phyloP scores from a whole-genome alignment of 2,888 invertebrate species.

The Drosophila subquinaria region DNA sequence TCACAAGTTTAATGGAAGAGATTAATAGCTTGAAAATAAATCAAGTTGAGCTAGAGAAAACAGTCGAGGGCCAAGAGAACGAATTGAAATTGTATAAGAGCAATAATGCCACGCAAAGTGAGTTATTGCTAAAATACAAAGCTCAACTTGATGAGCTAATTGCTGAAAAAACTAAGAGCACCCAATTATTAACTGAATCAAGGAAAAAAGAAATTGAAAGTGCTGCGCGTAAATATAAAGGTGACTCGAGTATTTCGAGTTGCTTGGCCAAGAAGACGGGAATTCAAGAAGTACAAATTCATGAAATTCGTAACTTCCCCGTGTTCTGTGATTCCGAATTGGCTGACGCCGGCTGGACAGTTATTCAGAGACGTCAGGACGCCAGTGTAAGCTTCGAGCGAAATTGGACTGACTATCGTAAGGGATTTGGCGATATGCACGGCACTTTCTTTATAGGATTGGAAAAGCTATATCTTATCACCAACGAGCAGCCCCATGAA shows the following conservation, averaged over 20 bases:
- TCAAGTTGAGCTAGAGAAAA: not conserved
- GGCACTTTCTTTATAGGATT: conserved; percentile 28
- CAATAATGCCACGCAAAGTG: not conserved
- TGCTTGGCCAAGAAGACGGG: not conserved
- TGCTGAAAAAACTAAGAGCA: not conserved
- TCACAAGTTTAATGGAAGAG: not conserved
- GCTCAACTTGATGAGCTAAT: not conserved
- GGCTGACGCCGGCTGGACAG: conserved; percentile 17
- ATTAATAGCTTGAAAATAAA: not conserved
- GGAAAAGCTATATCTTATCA: conserved; percentile 21
- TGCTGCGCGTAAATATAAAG: not conserved
- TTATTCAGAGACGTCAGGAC: conserved; percentile 32
- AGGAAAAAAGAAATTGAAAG: not conserved
- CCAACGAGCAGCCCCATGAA: conserved; percentile 20
- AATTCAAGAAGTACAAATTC: not conserved
- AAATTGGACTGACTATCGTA: conserved; percentile 10
- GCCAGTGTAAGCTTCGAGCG: conserved; percentile 18
- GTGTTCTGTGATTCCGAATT: conserved; percentile 12
- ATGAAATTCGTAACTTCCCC: not conserved
- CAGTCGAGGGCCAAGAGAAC: not conserved
- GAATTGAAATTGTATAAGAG: not conserved
- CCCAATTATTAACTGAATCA: too few relatives aligned
- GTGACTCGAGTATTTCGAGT: not conserved
- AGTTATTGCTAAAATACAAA: not conserved
- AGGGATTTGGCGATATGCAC: conserved; percentile 15